phyloP scores from a whole-genome alignment of 64 coral and sea anemone genomes.

The Dendronephthya gigantea region DNA sequence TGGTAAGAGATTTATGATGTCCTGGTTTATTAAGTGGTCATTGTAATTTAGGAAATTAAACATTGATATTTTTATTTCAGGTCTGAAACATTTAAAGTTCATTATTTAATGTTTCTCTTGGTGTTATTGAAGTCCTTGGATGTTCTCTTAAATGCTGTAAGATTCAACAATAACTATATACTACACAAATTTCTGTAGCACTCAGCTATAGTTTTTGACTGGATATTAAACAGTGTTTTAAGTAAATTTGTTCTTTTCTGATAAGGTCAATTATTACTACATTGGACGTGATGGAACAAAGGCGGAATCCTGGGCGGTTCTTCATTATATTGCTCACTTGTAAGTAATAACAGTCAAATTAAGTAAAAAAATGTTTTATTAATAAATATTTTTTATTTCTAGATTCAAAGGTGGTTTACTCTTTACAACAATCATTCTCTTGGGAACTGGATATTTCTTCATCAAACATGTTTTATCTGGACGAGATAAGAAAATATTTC shows the following conservation, averaged over 20 bases:
- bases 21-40: not conserved
- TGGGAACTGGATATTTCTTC: slow-evolving; percentile 97
- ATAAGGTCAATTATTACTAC: slow-evolving; percentile 79
- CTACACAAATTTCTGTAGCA: not conserved
- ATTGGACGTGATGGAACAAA: slow-evolving; percentile 63
- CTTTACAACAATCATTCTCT: slow-evolving; percentile 82
- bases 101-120: slow-evolving; percentile 96
- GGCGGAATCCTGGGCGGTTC: slow-evolving; percentile 66
- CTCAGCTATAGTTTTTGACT: not conserved
- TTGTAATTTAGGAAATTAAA: not conserved
- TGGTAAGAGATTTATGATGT: slow-evolving; percentile 36
- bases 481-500: slow-evolving; percentile 89
- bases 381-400: not conserved
- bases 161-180: not conserved
- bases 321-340: slow-evolving; percentile 96
- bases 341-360: too few relatives aligned
- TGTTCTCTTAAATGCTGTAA: not conserved
- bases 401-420: slow-evolving; percentile 88
- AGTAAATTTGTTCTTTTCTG: not conserved
- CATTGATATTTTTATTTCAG: slow-evolving; percentile 21
- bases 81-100: slow-evolving; percentile 86
- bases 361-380: not conserved
- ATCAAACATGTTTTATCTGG: slow-evolving; percentile 90
- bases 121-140: slow-evolving; percentile 76
- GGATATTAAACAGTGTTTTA: too few relatives aligned